These are phyloP conservation scores for Dolichallabes microphthalmus DNA, from an alignment of 2,113 vertebrate genomes.

Conservation along the genomic window DNA sequence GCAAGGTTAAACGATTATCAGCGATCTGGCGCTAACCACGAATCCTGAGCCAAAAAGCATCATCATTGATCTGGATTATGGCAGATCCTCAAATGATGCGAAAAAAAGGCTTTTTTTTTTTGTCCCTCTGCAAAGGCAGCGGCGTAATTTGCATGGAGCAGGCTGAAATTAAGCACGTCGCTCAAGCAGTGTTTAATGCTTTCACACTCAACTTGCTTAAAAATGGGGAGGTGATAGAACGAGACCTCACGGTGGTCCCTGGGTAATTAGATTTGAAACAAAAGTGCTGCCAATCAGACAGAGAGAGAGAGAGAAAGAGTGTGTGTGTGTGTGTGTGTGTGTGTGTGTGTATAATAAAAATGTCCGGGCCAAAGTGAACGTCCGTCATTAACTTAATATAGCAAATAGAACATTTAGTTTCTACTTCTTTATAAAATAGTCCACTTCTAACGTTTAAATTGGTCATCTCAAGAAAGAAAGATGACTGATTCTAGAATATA, in stretches of 20 bases:
- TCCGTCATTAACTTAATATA: background rate
- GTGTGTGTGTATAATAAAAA: background rate
- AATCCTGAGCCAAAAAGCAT: conserved; percentile 11
- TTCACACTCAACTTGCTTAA: conserved; percentile 49
- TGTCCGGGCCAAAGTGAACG: background rate
- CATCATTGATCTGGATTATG: conserved; percentile 44
- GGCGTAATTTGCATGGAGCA: conserved; percentile 37
- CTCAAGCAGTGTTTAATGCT: conserved; percentile 44
- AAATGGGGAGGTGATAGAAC: conserved; percentile 32
- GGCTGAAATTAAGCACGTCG: conserved; percentile 48
- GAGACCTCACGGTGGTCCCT: conserved; percentile 12
- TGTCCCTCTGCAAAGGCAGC: background rate
- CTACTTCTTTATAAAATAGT: background rate
- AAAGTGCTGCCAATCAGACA: conserved; percentile 29
- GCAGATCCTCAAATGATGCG: conserved; percentile 36
- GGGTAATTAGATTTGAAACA: conserved; percentile 46
- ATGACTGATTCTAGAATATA: background rate
- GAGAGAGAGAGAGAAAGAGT: background rate
- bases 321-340: too few relatives aligned
- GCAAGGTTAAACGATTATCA: conserved; percentile 44
- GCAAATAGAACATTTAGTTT: background rate
- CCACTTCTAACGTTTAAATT: background rate
- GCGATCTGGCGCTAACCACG: conserved; percentile 19
- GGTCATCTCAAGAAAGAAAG: background rate
- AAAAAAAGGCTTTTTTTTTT: conserved; percentile 19